Evolutionary conservation across 2,888 invertebrate species (phyloP).

Genomic region (Cheilosia impressa): DNA sequence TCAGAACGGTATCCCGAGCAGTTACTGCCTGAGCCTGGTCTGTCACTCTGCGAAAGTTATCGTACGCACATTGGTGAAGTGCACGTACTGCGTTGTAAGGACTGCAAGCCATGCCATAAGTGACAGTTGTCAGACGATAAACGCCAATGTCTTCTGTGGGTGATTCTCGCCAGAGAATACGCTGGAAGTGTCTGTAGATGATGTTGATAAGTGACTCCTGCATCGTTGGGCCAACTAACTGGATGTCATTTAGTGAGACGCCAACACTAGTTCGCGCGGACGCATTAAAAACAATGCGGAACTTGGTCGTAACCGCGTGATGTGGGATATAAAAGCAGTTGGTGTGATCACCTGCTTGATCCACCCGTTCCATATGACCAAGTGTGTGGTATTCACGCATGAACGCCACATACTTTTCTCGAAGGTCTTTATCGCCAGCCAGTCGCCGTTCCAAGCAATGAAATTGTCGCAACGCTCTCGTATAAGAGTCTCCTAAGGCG

Average conservation of each 20-base stretch:
- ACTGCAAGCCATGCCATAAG: conserved; percentile 47
- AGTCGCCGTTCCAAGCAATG: conserved; percentile 37
- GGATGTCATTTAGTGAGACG: conserved; percentile 50
- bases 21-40: conserved; percentile 1
- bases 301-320: conserved; percentile 47
- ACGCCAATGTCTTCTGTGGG: neutral
- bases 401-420: too few species aligned
- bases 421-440: neutral
- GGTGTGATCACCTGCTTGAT: conserved; percentile 31
- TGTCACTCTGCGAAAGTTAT: conserved; percentile 15
- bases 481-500: conserved; percentile 22
- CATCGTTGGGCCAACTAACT: conserved; percentile 23
- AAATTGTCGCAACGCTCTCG: conserved; percentile 25
- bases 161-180: conserved; percentile 46
- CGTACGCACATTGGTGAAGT: conserved; percentile 48
- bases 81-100: conserved; percentile 40
- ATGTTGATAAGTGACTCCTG: conserved; percentile 50
- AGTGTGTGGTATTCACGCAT: conserved; percentile 35
- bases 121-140: conserved; percentile 37
- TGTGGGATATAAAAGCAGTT: conserved; percentile 45
- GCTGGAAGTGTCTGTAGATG: neutral
- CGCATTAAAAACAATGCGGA: conserved; percentile 56
- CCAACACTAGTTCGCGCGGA: conserved; percentile 9
- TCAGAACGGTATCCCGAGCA: conserved; percentile 40
- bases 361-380: conserved; percentile 41